Base-by-base conservation (phyloP, 2,797 vertebrate species). In the Geotrypetes seraphini region DNA sequence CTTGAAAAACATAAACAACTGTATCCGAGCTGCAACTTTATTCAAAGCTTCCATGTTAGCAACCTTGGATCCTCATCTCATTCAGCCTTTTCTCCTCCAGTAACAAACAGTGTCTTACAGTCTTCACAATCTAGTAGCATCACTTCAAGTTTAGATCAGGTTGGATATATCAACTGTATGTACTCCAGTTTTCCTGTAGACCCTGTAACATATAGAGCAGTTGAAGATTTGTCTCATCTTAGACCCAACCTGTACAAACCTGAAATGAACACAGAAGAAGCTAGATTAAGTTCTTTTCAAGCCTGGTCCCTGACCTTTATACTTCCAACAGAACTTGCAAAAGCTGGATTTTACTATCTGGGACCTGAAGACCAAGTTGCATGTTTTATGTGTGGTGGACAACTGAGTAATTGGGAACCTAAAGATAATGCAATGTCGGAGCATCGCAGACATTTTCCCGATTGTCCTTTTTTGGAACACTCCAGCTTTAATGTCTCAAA, bases 331-430 rank as follows among this genome's bases (percentile, higher is more conserved):
- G 90, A 96, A 36, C 78, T 97, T 14, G 90, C 91, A 31, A 96
- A 85, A 66, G 94, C 96, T 4, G 96, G 93, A 10, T 96, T 99
- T 68, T 97, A 96, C 58, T 94, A 87, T 40, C 17, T 91, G 41
- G 89, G 90, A 7, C 88, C 86, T 35, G 89, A 78, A 2, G 94
- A 99, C 53, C 66, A 80, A 32, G 96, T 99, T 47, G 89, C 88
- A 35, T 99, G 96, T 55, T 99, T 97, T 64, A 82, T 85, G 39
- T 99, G 96, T 21, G 92, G 91, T 13, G 93, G 92, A 31, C 91
- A 88, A 43, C 70, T 97, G 19, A 90, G 80, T 73, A 96, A 95
- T 66, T 97, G 96, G 96, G 91, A 96, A 44, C 92, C 93, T 1
- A 92, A 96, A 9, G 96, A 99, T 63, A 79, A 90, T 43, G 91